Base-by-base conservation (phyloP, 2,888 invertebrate genomes). In the Meta bourneti region DNA sequence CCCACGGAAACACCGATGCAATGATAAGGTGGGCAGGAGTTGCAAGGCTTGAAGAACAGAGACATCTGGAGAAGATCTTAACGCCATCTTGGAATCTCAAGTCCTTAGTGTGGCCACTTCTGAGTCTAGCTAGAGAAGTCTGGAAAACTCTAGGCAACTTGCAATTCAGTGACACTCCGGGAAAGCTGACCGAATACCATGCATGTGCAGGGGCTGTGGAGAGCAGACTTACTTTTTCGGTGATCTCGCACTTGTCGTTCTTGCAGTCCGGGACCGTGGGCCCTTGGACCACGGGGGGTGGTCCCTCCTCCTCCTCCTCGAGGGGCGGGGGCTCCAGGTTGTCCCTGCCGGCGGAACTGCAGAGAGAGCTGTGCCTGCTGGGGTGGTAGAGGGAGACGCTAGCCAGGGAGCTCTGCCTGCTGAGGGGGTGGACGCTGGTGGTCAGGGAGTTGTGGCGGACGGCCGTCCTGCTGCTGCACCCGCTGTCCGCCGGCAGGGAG, bases 381-480 rank as follows among this genome's bases (percentile, higher is more conserved):
- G 54, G 74, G 49, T 75, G 81, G 77, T 77, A 86, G 13, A 86
- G 52, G 52, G 81, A 81, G 51, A 80, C 85, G 80, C 90, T 90
- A 1, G 81, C 74, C 75, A 92, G 77, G n/a, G 86, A 90, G 71
- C 89, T 91, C 88, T 90, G 90, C 16, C 90, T 20, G 19, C 90
- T 93, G 11, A 91, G 89, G 7, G 81, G 84, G 49, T 83, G 75
- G 11, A 94, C 94, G 91, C 94, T 95, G 81, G 94, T 94, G 48
- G 94, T 93, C 6, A 95, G 95, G 92, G 95, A 95, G 91, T 95
- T 94, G 6, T 94, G 93, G 87, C 94, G 94, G 34, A 34, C 4
- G 86, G 94, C 94, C 92, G 93, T 78, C 93, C 93, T 93, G 94
- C 94, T 77, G 69, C 48, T 70, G 13, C 75, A 13, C 48, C 81